phyloP scores from a whole-genome alignment of 2,113 vertebrate species.

The Phrynosoma platyrhinos region DNA sequence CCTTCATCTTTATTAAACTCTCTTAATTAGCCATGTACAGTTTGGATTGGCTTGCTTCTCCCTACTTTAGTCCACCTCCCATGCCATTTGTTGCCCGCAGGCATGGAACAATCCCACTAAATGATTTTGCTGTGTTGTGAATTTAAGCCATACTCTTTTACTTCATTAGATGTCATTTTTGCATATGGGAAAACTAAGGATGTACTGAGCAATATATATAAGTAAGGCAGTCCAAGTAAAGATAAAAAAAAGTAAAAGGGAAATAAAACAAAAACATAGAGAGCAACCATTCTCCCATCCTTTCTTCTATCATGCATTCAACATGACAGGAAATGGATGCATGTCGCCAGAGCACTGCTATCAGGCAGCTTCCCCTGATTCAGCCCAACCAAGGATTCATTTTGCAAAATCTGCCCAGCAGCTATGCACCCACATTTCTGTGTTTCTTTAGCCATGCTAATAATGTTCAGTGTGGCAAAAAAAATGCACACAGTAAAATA shows the following conservation, averaged over 20 bases:
- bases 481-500: not conserved
- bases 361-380: not conserved
- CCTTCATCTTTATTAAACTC: no score
- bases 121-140: not conserved
- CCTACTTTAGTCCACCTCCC: no score
- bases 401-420: constrained; percentile 17
- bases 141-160: not conserved
- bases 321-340: not conserved
- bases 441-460: not conserved
- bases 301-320: not conserved
- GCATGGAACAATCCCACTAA: not conserved
- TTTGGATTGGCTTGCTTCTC: no score
- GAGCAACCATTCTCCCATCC: constrained; percentile 18
- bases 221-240: constrained; percentile 31
- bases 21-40: no score
- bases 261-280: constrained; percentile 29
- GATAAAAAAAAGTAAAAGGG: constrained; percentile 44
- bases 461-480: constrained; percentile 8
- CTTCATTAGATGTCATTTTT: not conserved
- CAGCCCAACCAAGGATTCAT: not conserved
- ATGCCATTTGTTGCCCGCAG: no score
- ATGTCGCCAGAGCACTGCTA: not conserved
- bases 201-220: constrained; percentile 46
- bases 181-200: not conserved
- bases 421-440: not conserved